Evolutionary conservation across 2,797 vertebrate species (phyloP), one percentile per base, ranked within the genome.

Genomic region (Macroramphosus scolopax): DNA sequence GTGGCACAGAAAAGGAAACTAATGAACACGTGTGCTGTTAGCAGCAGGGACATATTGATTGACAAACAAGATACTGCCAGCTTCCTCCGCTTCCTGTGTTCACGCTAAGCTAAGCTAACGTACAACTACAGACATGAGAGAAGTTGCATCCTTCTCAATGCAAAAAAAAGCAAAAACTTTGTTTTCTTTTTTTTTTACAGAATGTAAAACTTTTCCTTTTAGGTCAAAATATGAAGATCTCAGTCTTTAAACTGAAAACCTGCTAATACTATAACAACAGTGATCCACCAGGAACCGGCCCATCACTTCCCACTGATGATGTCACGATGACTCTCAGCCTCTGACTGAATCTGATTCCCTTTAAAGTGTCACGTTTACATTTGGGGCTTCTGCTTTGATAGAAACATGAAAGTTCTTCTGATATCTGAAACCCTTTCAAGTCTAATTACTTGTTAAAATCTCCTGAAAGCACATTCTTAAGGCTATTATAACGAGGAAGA

Each of bases 401-500:
- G 5, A 24, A 6, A 26, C 1, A 6, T 37, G 8, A 16, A 53
- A 34, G 32, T 18, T 32, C 12, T 16, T 60, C 31, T 48, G 54
- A 51, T 65, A 55, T 36, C 62, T 45, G 38, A 17, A 65, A 59
- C 37, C 22, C 29, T 45, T 53, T 60, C 74, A 71, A 56, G 60
- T 78, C 59, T 68, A 39, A 55, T 57, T 48, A 38, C 17, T 22
- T 22, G 20, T 3, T 22, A 51, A 53, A 45, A 41, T 32, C 45
- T 41, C 47, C 37, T 63, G 17, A 61, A 68, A 75, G 69, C 75
- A 76, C 72, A 78, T 77, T 71, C 62, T 73, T 74, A 35, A 72
- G 49, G 66, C 65, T 48, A 65, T 51, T 60, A 68, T 64, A 66
- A 79, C 68, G 78, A 93, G 92, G 93, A 92, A 92, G 91, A 92